Base-by-base conservation (phyloP, 2,888 invertebrate species). In the Drosophila koepferae region DNA sequence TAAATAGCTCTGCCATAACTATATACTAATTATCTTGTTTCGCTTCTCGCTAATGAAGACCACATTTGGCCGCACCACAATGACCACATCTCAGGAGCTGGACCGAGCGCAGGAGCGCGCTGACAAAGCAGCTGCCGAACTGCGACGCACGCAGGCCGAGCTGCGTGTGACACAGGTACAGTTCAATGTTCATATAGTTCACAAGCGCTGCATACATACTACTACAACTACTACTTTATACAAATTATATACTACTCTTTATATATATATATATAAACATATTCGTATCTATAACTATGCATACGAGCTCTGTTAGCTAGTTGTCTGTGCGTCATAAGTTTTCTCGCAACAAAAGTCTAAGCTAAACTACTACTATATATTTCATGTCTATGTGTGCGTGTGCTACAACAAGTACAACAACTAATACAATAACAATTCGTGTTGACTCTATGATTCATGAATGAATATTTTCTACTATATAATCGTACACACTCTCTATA, bases 81-180 rank as follows among this genome's bases (percentile, higher is more conserved):
- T 97, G 82, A 96, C 96, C 68, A 97, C 97, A 60, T 96, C 96
- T 16, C 97, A 97, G 92, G 98, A 98, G 91, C 94, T 97, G 77
- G 97, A 97, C 86, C 94, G 97, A 82, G 95, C 96, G 69, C 96
- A 96, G 93, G 97, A 98, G 91, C 95, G 97, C 67, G 96, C 97
- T 58, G 98, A 98, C 92, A 98, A 98, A 93, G 95, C 95, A 8
- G 94, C 97, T 20, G 95, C 97, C 48, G 98, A 98, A 80, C 94
- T 98, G 81, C 95, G 98, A 89, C 95, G 98, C 79, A 97, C 97
- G 62, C 97, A 97, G 91, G 98, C 98, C 10, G 98, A 98, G 92
- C 94, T 98, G 67, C 95, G 98, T 91, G 98, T 98, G 51, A 98
- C 98, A 64, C 97, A 98, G 93, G 96, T 93, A 92, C 54, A 77